Percentiles rank a stretch among this genome's conserved stretches.
Conservation (phyloP, 2,797 vertebrate genomes). For the Mormyrops boulengeri region DNA sequence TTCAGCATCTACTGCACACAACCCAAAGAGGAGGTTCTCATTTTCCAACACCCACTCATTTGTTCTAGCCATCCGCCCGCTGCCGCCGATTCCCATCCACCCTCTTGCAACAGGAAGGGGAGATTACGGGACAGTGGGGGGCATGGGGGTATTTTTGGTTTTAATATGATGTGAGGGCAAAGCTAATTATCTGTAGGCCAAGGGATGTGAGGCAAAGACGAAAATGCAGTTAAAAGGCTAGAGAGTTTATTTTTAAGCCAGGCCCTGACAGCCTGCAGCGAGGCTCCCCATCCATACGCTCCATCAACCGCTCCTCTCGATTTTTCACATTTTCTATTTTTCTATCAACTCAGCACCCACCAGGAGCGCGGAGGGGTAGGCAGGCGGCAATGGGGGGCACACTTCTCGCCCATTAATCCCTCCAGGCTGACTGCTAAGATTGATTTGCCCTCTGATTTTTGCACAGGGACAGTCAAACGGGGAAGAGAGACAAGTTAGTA, state of each 20-base stretch:
- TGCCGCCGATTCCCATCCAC: neutral
- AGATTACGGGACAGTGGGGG: neutral
- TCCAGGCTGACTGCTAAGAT: constrained; percentile 8
- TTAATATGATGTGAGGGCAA: constrained; percentile 18
- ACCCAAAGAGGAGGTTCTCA: constrained; percentile 33
- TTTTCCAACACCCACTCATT: constrained; percentile 5
- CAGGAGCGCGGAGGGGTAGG: constrained; percentile 23
- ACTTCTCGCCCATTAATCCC: constrained; percentile 20
- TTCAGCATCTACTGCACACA: constrained; percentile 26
- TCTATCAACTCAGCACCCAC: constrained; percentile 30
- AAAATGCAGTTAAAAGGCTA: neutral
- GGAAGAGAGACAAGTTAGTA: neutral
- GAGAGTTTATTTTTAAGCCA: constrained; percentile 61
- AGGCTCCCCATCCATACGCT: constrained; percentile 36
- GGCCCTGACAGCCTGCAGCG: constrained; percentile 39
- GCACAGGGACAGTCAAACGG: neutral
- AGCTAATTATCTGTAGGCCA: constrained; percentile 33
- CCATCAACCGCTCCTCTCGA: constrained; percentile 48
- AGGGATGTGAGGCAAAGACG: constrained; percentile 18
- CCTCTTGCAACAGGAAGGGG: constrained; percentile 17
- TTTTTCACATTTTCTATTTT: constrained; percentile 29
- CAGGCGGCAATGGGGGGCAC: constrained; percentile 29
- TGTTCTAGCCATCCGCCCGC: neutral
- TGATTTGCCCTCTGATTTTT: constrained; percentile 13
- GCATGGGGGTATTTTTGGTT: constrained; percentile 18